Evolutionary conservation across 2,113 vertebrate genomes (phyloP).

Genomic region (Procapra przewalskii): DNA sequence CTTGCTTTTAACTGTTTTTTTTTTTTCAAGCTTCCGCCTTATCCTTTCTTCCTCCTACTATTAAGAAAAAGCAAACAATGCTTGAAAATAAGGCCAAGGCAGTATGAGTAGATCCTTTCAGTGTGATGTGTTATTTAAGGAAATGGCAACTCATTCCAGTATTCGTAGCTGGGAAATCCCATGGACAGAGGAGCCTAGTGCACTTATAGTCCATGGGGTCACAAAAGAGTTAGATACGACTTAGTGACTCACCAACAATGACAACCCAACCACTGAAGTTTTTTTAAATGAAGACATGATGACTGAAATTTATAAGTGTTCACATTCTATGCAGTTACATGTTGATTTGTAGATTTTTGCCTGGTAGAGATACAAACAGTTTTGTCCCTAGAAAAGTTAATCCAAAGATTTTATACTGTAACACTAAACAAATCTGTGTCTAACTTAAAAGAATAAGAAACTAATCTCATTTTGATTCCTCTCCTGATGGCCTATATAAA

Average conservation of each 20-base stretch:
- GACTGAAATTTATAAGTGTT: background rate
- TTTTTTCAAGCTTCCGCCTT: background rate
- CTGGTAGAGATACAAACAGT: background rate
- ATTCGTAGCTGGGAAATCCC: background rate
- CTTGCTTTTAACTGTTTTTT: background rate
- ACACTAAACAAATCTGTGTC: background rate
- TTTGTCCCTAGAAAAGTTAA: background rate
- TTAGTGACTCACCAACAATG: background rate
- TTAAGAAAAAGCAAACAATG: background rate
- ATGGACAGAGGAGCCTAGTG: background rate
- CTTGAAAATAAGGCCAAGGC: background rate
- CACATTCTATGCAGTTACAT: background rate
- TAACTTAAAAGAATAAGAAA: conserved; percentile 13
- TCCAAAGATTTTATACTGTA: background rate
- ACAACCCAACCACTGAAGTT: background rate
- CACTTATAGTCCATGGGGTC: background rate
- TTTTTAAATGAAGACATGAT: background rate
- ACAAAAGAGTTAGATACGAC: background rate
- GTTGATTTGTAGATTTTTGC: background rate
- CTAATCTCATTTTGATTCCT: background rate
- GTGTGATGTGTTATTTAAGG: background rate
- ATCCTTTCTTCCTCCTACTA: background rate
- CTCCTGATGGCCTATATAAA: background rate
- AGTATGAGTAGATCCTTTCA: background rate
- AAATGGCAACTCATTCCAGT: background rate